Conservation (phyloP, 2,888 invertebrate genomes). For the Alsophila aescularia region DNA sequence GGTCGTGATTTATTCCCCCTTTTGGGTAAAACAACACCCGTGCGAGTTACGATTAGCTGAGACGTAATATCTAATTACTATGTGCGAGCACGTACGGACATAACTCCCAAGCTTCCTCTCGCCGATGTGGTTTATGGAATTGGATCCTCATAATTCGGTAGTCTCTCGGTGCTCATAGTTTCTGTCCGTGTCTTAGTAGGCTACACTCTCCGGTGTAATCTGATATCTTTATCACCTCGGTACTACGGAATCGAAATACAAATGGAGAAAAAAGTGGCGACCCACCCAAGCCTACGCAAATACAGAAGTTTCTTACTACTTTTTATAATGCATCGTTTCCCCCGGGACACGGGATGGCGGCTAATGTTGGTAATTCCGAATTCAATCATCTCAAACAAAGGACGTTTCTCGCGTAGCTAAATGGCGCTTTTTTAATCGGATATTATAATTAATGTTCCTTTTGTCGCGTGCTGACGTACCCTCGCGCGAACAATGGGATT, state of each 20-base stretch:
- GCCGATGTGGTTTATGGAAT: conserved; percentile 83
- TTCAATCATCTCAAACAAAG: conserved; percentile 84
- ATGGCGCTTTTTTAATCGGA: conserved; percentile 84
- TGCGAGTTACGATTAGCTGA: conserved; percentile 82
- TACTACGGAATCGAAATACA: conserved; percentile 49
- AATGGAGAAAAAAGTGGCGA: conserved; percentile 49
- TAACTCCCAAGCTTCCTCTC: conserved; percentile 80
- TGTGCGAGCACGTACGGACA: conserved; percentile 80
- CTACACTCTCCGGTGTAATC: conserved; percentile 68
- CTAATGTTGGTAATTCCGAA: conserved; percentile 80
- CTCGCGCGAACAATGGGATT: conserved; percentile 83
- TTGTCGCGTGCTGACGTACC: conserved; percentile 84
- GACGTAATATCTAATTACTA: conserved; percentile 84
- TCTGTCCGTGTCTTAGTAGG: conserved; percentile 67
- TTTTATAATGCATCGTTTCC: conserved; percentile 60
- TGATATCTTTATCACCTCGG: conserved; percentile 66
- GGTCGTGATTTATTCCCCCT: conserved; percentile 81
- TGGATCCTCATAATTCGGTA: conserved; percentile 83
- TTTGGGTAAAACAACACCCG: conserved; percentile 83
- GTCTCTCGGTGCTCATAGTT: conserved; percentile 76
- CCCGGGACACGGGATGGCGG: conserved; percentile 55
- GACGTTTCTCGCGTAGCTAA: conserved; percentile 78
- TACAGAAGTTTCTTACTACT: conserved; percentile 48
- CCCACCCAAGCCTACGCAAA: conserved; percentile 52
- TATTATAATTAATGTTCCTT: conserved; percentile 86